A percentile compares a stretch with the other conserved stretches of the same genome.
phyloP scores from a whole-genome alignment of 92 coral and sea anemone genomes.

The Parazoanthus darwini region DNA sequence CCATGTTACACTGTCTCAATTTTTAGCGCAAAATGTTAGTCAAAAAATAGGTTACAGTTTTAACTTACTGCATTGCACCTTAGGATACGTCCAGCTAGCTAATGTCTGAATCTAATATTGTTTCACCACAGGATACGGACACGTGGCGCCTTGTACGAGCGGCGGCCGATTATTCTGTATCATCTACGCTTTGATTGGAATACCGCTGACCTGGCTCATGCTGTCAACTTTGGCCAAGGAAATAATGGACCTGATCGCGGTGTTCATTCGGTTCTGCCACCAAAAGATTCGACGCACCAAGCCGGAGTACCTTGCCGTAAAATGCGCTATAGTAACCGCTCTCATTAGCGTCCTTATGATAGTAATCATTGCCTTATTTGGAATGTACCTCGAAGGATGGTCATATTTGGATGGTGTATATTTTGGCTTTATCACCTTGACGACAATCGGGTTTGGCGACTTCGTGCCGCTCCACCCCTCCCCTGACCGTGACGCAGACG shows the following conservation, averaged over 20 bases:
- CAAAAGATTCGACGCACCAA: conserved; percentile 59
- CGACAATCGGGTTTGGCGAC: conserved; percentile 98
- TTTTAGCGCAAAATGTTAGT: too few relatives aligned
- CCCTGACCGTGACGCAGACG: conserved; percentile 80
- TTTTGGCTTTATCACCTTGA: conserved; percentile 95
- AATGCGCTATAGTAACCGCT: conserved; percentile 72
- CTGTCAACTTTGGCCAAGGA: conserved; percentile 91
- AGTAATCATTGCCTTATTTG: conserved; percentile 83
- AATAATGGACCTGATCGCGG: conserved; percentile 73
- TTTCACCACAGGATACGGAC: conserved; percentile 81
- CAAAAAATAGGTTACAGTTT: too few relatives aligned
- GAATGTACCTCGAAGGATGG: conserved; percentile 89
- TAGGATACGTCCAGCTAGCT: too few relatives aligned
- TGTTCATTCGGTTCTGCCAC: conserved; percentile 54
- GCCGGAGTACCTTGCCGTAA: conserved; percentile 65
- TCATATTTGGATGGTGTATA: conserved; percentile 89
- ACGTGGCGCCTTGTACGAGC: conserved; percentile 94
- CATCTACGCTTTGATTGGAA: conserved; percentile 92
- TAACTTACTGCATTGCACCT: too few relatives aligned
- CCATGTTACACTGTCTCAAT: too few relatives aligned
- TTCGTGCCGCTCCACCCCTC: conserved; percentile 99
- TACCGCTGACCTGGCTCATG: conserved; percentile 98
- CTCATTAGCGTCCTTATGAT: conserved; percentile 74
- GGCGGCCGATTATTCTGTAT: conserved; percentile 93
- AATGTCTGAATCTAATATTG: neutral